A percentile compares a stretch with the other conserved stretches of the same genome.
phyloP scores from a whole-genome alignment of 2,113 vertebrate species.

The Actinemys pallida region DNA sequence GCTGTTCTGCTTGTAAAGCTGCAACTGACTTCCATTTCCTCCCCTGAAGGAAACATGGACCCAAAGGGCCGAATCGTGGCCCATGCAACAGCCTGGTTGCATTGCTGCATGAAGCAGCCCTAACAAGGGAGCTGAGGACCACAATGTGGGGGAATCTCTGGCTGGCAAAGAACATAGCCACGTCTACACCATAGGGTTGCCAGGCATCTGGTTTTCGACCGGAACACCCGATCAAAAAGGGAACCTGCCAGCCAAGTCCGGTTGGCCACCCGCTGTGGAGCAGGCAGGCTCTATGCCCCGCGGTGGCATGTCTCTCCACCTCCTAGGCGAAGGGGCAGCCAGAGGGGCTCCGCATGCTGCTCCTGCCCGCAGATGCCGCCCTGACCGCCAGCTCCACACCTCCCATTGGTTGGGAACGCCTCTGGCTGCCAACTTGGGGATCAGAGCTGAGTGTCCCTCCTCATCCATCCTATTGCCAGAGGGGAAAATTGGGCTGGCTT shows the following conservation, averaged over 20 bases:
- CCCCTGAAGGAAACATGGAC: not conserved
- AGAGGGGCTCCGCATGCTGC: too few species aligned
- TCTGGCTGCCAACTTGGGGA: not conserved
- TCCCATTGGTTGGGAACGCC: too few species aligned
- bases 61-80: fast-evolving
- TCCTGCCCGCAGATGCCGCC: too few species aligned
- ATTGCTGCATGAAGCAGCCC: not conserved
- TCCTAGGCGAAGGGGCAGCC: too few species aligned
- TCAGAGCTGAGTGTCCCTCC: not conserved
- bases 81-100: fast-evolving
- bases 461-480: not conserved
- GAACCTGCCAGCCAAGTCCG: too few species aligned
- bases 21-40: not conserved
- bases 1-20: not conserved
- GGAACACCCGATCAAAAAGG: too few species aligned
- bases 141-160: not conserved
- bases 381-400: too few species aligned
- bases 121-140: not conserved
- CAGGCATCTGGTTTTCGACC: too few species aligned
- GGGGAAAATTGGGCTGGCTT: not conserved
- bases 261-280: too few species aligned
- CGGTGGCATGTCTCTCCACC: too few species aligned
- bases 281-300: not conserved
- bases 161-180: constrained; percentile 35
- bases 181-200: not conserved